Evolutionary conservation across 2,797 vertebrate genomes (phyloP).

Genomic region (Cyclopterus lumpus): DNA sequence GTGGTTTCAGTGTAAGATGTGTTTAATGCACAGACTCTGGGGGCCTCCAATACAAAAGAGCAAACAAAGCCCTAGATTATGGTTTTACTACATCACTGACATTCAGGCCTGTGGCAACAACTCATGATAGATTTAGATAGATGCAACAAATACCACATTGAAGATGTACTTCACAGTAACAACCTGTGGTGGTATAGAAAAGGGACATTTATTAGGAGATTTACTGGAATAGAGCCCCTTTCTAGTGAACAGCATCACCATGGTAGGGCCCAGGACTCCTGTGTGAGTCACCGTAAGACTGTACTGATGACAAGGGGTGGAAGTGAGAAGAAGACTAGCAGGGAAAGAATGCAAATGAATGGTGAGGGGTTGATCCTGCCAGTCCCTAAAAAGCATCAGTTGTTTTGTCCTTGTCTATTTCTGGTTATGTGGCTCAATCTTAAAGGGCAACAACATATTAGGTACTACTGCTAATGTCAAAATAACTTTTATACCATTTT

Average conservation of each 20-base stretch:
- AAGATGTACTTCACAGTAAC: slow-evolving; percentile 18
- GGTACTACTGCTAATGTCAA: not conserved
- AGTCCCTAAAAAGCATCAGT: slow-evolving; percentile 17
- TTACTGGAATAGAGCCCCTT: slow-evolving; percentile 52
- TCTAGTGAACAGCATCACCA: slow-evolving; percentile 69
- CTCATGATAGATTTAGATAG: slow-evolving; percentile 43
- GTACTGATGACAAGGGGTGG: slow-evolving; percentile 25
- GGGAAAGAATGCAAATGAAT: slow-evolving; percentile 52
- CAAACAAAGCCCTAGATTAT: slow-evolving; percentile 44
- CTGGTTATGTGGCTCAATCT: not conserved
- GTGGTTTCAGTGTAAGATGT: slow-evolving; percentile 9
- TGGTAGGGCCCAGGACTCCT: slow-evolving; percentile 62
- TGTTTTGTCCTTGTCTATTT: slow-evolving; percentile 21
- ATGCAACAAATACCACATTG: slow-evolving; percentile 15
- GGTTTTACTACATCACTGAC: slow-evolving; percentile 35
- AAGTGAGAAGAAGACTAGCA: slow-evolving; percentile 18
- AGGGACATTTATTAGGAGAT: slow-evolving; percentile 49
- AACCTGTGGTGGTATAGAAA: slow-evolving; percentile 27
- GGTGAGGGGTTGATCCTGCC: slow-evolving; percentile 1
- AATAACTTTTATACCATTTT: too few relatives aligned
- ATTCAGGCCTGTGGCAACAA: slow-evolving; percentile 27
- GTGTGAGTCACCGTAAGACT: slow-evolving; percentile 29
- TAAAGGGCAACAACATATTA: not conserved
- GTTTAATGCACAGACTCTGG: slow-evolving; percentile 20
- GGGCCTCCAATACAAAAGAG: slow-evolving; percentile 4